Evolutionary conservation across 2,797 vertebrate species (phyloP).

Genomic region (Cetoscarus ocellatus): DNA sequence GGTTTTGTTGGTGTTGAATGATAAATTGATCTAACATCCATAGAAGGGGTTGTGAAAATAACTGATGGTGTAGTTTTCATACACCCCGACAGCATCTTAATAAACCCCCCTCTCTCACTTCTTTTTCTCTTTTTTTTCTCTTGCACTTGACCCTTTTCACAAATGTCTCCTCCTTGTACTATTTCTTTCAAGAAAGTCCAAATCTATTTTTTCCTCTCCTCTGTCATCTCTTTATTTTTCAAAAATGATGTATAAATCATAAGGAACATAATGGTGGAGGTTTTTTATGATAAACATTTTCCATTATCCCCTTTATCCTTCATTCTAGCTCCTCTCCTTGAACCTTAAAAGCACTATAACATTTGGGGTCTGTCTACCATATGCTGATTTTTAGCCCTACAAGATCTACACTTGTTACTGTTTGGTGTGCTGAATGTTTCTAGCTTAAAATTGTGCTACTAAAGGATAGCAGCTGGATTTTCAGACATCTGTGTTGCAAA

Average conservation of each 20-base stretch:
- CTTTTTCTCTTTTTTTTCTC: conserved; percentile 27
- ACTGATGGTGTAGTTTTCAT: conserved; percentile 27
- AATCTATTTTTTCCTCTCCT: neutral
- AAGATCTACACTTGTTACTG: neutral
- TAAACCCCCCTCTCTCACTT: conserved; percentile 7
- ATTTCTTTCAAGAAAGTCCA: conserved; percentile 7
- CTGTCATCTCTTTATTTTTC: too few relatives aligned
- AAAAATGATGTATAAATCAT: neutral
- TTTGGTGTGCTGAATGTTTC: too few relatives aligned
- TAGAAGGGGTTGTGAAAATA: conserved; percentile 2
- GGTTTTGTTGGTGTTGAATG: neutral
- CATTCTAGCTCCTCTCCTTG: conserved; percentile 5
- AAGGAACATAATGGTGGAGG: neutral
- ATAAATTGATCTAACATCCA: neutral
- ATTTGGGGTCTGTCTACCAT: conserved; percentile 10
- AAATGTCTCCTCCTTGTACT: neutral
- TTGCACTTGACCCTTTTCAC: conserved; percentile 22
- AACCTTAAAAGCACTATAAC: conserved; percentile 14
- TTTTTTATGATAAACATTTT: neutral
- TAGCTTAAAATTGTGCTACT: neutral
- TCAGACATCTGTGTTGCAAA: neutral
- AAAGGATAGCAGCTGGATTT: neutral
- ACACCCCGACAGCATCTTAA: conserved; percentile 41
- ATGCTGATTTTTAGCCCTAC: conserved; percentile 7
- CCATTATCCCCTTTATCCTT: conserved; percentile 22